Evolutionary conservation across 2,113 vertebrate species (phyloP), one percentile per base, ranked within the genome.

Genomic region (Chrysemys picta): DNA sequence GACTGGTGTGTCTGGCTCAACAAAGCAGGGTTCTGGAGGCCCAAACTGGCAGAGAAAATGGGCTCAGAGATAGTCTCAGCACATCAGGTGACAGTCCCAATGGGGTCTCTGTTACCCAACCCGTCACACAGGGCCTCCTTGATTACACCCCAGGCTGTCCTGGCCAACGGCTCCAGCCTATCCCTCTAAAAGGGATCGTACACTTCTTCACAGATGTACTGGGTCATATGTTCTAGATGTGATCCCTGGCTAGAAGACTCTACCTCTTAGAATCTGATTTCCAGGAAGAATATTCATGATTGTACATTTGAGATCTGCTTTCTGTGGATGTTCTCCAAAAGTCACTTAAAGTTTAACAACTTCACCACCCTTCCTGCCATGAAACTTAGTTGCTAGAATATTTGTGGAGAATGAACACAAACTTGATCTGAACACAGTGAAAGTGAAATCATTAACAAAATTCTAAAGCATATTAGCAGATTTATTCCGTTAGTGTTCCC

Each of bases 151-250:
- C 59, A 65, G 29, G 31, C 13, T 35, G 31, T 65, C 12, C 31
- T 65, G 59, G 29, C 31, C 13, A 65, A 17, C 17, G 14, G 29
- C 13, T 16, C 31, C 59, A 65, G 31, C 31, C 27, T 31, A 35
- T 35, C 59, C 31, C 27, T 65, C 16, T 31, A 35, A 35, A 65
- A 65, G 59, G 31, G 11, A 65, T 31, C 13, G 14, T 35, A 65
- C 6, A 17, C 59, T 65, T 14, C 31, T 65, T 17, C 59, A 65
- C 57, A 65, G 52, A 81, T 65, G 27, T 14, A 54, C n/a, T 69
- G 19, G 5, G 47, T 76, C 84, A 31, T 2, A 13, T 1, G 1
- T 0, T 10, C 54, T 76, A 8, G 2, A 31, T 14, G 45, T 81
- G 82, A 17, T 29, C 59, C 31, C 31, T 35, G 31, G 31, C 59